Base-by-base conservation (phyloP, 2,113 vertebrate genomes). In the Bambusicola thoracicus region DNA sequence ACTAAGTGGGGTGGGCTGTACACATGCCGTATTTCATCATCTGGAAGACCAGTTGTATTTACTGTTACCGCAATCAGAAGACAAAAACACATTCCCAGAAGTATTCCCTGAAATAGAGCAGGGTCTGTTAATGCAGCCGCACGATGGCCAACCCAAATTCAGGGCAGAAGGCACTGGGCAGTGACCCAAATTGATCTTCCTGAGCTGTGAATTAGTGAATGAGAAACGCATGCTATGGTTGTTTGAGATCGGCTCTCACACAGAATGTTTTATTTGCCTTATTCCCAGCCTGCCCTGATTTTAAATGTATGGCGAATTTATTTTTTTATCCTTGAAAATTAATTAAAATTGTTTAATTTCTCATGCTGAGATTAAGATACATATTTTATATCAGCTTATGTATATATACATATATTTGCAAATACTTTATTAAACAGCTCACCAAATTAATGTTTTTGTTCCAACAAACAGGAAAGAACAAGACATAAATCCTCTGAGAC, bases 391-490 rank as follows among this genome's bases (percentile, higher is more conserved):
- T 56, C 65, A 81, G 69, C 19, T 74, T 74, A 53, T 58, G 29
- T 63, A 63, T 92, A 58, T 75, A 88, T 74, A 29, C 14, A 53
- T 10, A 20, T 62, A 81, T 93, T 94, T 90, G 85, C 59, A 68
- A 88, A 29, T n/a, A n/a, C 66, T 92, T 92, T 91, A 89, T 92
- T 88, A 95, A 83, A 91, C 91, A 93, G 68, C 85, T 80, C 40
- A 77, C 80, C 89, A 87, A 92, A 84, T 12, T 43, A 55, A 90
- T 73, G 67, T 13, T 40, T 93, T 87, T 91, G 63, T 85, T 58
- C 91, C 85, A 74, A 89, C 74, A 80, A 91, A 93, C 79, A 73
- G 41, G 75, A 93, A 94, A 40, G 40, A 65, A 49, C 22, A 53
- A 49, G 49, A 51, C 22, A 65, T 48, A 66, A 79, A 92, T 69